These are phyloP conservation scores for Anagyrus pseudococci DNA, from an alignment of 2,888 invertebrate genomes.

Conservation along the genomic window DNA sequence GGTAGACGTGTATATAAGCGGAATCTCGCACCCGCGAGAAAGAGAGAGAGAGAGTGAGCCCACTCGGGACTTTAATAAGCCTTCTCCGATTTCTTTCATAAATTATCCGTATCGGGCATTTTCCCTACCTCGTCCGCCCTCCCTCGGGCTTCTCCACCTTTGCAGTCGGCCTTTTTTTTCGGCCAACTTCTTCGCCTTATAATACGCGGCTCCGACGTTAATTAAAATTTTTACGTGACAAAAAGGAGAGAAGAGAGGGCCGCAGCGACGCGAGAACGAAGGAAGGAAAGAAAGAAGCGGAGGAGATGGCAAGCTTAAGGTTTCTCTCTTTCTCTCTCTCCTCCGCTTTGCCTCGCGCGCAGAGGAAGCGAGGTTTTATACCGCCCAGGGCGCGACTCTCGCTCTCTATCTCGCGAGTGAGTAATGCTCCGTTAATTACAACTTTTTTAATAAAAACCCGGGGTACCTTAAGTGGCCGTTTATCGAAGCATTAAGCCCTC, in stretches of 20 bases:
- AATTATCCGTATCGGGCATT: slow-evolving; percentile 20
- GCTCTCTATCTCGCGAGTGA: too few species aligned
- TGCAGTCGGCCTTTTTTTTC: not conserved
- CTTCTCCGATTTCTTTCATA: slow-evolving; percentile 26
- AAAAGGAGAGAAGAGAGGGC: slow-evolving; percentile 6
- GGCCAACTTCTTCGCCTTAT: not conserved
- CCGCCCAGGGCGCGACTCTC: slow-evolving; percentile 20
- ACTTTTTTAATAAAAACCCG: slow-evolving; percentile 40
- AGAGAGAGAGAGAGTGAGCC: too few species aligned
- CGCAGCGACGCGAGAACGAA: not conserved
- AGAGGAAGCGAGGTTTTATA: slow-evolving; percentile 15
- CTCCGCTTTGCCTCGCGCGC: not conserved
- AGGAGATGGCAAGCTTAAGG: too few species aligned
- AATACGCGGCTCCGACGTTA: slow-evolving; percentile 24
- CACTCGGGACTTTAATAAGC: slow-evolving; percentile 23
- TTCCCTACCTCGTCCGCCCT: slow-evolving; percentile 6
- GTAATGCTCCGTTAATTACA: slow-evolving; percentile 40
- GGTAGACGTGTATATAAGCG: too few species aligned
- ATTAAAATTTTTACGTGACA: slow-evolving; percentile 41
- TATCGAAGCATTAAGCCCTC: slow-evolving; percentile 33
- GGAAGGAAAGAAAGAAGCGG: not conserved
- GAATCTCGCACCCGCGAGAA: too few species aligned
- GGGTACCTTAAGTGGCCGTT: slow-evolving; percentile 36
- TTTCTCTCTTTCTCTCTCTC: too few species aligned
- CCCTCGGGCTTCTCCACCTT: not conserved